phyloP scores from a whole-genome alignment of 1,140 invertebrate species.

The Ephestia elutella region DNA sequence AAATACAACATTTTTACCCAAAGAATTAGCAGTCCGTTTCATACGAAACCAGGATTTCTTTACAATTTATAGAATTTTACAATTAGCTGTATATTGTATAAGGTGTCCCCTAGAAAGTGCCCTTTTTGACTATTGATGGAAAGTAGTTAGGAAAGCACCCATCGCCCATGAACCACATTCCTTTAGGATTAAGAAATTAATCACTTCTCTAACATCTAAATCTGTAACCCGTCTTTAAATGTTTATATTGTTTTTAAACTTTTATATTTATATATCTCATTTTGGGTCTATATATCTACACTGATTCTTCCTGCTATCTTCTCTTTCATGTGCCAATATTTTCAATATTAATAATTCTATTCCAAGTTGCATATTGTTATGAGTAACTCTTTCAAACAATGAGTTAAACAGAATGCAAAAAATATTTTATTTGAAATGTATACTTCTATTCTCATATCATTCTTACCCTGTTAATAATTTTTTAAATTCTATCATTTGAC shows the following conservation, averaged over 20 bases:
- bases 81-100: conserved; percentile 13
- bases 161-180: conserved; percentile 57
- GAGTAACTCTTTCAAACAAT: no score
- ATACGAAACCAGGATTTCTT: not conserved
- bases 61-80: not conserved
- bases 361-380: conserved; percentile 9
- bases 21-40: not conserved
- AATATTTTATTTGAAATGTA: conserved; percentile 6
- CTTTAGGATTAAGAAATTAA: conserved; percentile 59
- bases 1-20: not conserved
- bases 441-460: not conserved
- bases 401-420: no score
- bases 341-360: conserved; percentile 15
- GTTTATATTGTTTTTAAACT: no score
- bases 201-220: conserved; percentile 4
- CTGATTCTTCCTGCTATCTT: conserved; percentile 20
- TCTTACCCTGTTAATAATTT: not conserved
- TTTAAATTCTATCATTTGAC: not conserved
- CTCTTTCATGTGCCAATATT: conserved; percentile 29
- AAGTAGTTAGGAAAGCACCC: conserved; percentile 26
- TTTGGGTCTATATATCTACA: not conserved
- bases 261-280: conserved; percentile 2
- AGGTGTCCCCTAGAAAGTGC: conserved; percentile 57
- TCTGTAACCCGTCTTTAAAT: no score
- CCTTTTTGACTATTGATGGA: conserved; percentile 45